Evolutionary conservation across 2,888 invertebrate genomes (phyloP), one percentile per base, ranked within the genome.

Genomic region (Ernsta delagoae): DNA sequence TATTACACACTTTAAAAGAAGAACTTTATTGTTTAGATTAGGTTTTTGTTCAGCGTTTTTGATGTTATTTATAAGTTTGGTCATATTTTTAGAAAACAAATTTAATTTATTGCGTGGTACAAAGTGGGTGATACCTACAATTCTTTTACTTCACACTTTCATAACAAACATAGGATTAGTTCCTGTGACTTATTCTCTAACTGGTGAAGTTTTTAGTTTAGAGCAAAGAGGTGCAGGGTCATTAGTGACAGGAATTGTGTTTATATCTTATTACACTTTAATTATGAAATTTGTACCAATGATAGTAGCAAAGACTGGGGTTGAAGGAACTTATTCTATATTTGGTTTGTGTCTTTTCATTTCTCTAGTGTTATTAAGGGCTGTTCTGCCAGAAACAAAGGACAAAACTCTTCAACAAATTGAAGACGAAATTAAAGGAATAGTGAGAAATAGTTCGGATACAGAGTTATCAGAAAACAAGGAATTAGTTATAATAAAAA

Each of bases 121-220:
- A 5, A 63, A 67, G n/a, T 73, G 73, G 73, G 9, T 73, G 24
- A 43, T 74, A 8, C 79, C 82, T 4, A 59, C 70, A 11, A 12
- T 81, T 7, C 70, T 84, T 16, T 65, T 84, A n/a, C 61, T 82
- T 1, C 78, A 79, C 34, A 74, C 70, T 53, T 78, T 83, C 41
- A 41, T 82, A 0, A 74, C 77, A 3, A 79, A 80, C 64, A 41
- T 82, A 5, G 76, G 83, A 31, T 24, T 84, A 0, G 72, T 79
- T 24, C 83, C 84, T 4, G 68, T 82, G 4, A 68, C 74, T 1
- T 83, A 77, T 74, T 65, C 77, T 3, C 56, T 83, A 45, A 64
- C 76, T 5, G 75, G 79, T 0, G 84, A 84, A 75, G 70, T 83
- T 16, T 78, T 81, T 70, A 78, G 83, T 39, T 73, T 84, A 41